Percentiles rank a stretch among this genome's conserved stretches.
phyloP scores from a whole-genome alignment of 2,797 vertebrate species.

The Gephyroberyx darwinii region DNA sequence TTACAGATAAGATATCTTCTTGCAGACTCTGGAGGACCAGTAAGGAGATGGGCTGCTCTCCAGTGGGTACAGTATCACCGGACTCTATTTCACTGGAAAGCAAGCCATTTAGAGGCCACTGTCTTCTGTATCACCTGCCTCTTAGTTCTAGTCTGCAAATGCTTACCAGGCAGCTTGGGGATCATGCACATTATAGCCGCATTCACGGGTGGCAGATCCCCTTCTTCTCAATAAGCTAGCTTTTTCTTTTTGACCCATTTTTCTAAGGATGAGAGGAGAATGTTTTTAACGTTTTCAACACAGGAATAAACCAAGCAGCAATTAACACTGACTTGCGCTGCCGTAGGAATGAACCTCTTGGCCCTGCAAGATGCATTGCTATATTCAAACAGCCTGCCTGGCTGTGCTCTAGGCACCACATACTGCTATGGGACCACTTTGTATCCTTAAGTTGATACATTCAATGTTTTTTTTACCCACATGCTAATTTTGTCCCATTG shows the following conservation, averaged over 20 bases:
- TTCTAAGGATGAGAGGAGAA: not conserved
- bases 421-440: slow-evolving; percentile 40
- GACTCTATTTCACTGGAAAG: slow-evolving; percentile 54
- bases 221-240: not conserved
- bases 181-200: not conserved
- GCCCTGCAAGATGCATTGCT: slow-evolving; percentile 21
- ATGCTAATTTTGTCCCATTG: slow-evolving; percentile 39
- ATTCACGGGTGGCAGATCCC: not conserved
- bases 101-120: slow-evolving; percentile 48
- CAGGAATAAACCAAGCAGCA: slow-evolving; percentile 16
- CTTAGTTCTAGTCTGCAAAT: slow-evolving; percentile 12
- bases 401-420: slow-evolving; percentile 32
- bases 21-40: slow-evolving; percentile 43
- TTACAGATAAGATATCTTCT: slow-evolving; percentile 67
- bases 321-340: slow-evolving; percentile 41
- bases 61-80: slow-evolving; percentile 58
- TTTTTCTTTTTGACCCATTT: not conserved
- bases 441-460: slow-evolving; percentile 25
- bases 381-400: slow-evolving; percentile 30
- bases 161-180: slow-evolving; percentile 6
- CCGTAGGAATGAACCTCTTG: slow-evolving; percentile 43
- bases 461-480: too few species aligned
- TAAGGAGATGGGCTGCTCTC: slow-evolving; percentile 50
- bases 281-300: not conserved
- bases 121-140: slow-evolving; percentile 28